Evolutionary conservation across 1,140 invertebrate genomes (phyloP), one percentile per base, ranked within the genome.

Genomic region (Zaprionus davidi): DNA sequence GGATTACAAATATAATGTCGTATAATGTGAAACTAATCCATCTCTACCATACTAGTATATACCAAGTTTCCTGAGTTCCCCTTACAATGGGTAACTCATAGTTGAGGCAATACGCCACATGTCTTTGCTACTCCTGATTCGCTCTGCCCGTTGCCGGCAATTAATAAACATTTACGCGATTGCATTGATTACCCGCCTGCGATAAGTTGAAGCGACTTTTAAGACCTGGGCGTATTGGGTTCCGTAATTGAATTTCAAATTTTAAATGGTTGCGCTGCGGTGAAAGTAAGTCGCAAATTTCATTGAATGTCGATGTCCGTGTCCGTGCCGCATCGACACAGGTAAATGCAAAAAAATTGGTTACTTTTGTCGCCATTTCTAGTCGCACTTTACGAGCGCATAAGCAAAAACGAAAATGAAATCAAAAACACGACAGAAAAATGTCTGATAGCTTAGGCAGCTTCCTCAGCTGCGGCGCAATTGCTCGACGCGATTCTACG

Each of bases 241-340:
- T 88, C 81, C 85, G 78, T 87, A 87, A 87, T 88, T 87, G 84
- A 87, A 87, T 84, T 87, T 83, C 84, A 83, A 66, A 87, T 87
- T 74, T 76, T 46, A 69, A 77, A 70, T 83, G 55, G 67, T 64
- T 9, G 55, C 41, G n/a, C 41, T 46, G 41, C 68, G 78, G 83
- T 83, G 83, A 86, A 86, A 86, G 83, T 86, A 80, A 83, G 62
- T 70, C 56, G 75, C 71, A 51, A 64, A 65, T 62, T 67, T 55
- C 44, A 69, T 69, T 59, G 59, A 60, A 72, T 71, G 55, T 53
- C 71, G 55, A 57, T 34, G 34, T 15, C 36, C 41, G 41, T 46
- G 38, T 44, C 5, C 26, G 26, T 28, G 24, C 24, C 26, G 44
- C 28, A 62, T 17, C 55, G 41, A 64, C 71, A 66, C 44, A 28